Conservation (phyloP, 2,797 vertebrate species). For the Tarsius wallacei region DNA sequence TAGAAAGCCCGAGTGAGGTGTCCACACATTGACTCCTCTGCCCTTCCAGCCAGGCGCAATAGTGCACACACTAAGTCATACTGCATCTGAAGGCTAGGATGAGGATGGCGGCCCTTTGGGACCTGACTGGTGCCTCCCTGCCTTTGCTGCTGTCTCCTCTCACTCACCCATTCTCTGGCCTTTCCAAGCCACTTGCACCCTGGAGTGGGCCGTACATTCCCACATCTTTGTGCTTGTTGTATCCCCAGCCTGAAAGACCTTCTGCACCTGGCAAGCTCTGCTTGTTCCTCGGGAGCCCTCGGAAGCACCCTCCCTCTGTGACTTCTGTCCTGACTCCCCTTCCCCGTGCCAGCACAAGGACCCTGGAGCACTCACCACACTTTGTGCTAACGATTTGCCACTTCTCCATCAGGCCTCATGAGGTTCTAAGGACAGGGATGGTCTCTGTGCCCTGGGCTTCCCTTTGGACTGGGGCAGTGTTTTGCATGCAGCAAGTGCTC, state of each 20-base stretch:
- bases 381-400: no score
- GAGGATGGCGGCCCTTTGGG: neutral
- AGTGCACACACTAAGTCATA: neutral
- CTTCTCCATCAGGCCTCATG: neutral
- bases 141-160: neutral
- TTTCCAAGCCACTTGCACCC: neutral
- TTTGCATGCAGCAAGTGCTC: neutral
- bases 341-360: neutral
- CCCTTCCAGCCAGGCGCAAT: fast-evolving
- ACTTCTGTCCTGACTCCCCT: neutral
- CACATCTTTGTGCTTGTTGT: neutral
- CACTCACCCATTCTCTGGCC: neutral
- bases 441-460: neutral
- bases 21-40: neutral
- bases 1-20: neutral
- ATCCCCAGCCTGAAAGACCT: neutral
- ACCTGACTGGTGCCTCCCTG: neutral
- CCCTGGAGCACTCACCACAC: neutral
- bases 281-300: neutral
- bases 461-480: neutral
- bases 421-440: neutral
- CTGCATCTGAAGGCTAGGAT: neutral
- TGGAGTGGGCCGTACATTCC: fast-evolving
- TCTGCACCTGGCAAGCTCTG: neutral
- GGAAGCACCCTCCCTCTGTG: neutral